Evolutionary conservation across 1,140 invertebrate species (phyloP).

Genomic region (Drosophila nikananu): DNA sequence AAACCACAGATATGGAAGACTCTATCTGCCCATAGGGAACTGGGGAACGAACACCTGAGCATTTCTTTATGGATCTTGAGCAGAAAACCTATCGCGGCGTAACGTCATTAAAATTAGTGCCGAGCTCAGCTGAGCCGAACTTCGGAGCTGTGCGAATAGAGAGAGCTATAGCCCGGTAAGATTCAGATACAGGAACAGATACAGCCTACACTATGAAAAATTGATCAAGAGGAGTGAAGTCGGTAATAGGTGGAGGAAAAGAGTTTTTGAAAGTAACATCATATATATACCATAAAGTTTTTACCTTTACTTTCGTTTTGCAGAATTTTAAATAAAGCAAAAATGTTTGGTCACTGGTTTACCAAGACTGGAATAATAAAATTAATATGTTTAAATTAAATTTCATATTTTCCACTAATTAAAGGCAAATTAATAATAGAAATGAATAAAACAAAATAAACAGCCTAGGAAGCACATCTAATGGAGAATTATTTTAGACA

Average conservation of each 20-base stretch:
- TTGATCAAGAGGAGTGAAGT: too few relatives aligned
- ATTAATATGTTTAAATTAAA: neutral
- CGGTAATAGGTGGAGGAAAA: neutral
- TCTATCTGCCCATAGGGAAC: constrained; percentile 32
- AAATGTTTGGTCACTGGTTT: neutral
- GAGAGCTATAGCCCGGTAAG: constrained; percentile 23
- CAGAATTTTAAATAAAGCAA: too few relatives aligned
- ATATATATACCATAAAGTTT: neutral
- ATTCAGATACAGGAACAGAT: constrained; percentile 27
- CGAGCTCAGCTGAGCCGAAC: constrained; percentile 61
- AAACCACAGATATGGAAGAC: constrained; percentile 57
- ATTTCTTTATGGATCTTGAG: constrained; percentile 84
- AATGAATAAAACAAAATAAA: neutral
- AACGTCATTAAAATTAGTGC: constrained; percentile 84
- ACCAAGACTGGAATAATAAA: neutral
- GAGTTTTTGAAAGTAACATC: neutral
- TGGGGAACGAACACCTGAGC: constrained; percentile 71
- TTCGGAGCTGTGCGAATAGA: constrained; percentile 13
- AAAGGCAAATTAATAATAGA: neutral
- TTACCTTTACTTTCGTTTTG: too few relatives aligned
- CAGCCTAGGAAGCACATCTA: neutral
- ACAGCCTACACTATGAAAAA: constrained; percentile 24
- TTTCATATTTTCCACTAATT: too few relatives aligned
- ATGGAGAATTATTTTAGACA: neutral
- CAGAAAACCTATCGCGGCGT: constrained; percentile 82